Evolutionary conservation across 2,797 vertebrate species (phyloP), one percentile per base, ranked within the genome.

Genomic region (Sarcophilus harrisii): DNA sequence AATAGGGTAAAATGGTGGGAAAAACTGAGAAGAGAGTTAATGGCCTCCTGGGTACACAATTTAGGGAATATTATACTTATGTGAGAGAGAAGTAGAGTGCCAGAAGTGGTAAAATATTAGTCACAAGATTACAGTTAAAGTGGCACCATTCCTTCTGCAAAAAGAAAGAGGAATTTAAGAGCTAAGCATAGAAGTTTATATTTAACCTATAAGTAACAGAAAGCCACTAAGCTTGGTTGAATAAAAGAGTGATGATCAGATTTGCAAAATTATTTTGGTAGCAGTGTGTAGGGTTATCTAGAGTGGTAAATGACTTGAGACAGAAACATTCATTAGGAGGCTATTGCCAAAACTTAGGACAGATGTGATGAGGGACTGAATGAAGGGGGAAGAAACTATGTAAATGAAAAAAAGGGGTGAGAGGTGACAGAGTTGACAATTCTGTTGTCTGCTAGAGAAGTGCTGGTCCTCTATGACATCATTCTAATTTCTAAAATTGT

Each of bases 401-500:
- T 81, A 21, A 81, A 21, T 24, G n/a, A 55, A 81, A 21, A 81
- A 87, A 45, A 87, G 73, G 21, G 66, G 38, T 45, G 81, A 5
- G 21, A 87, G 45, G 24, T 27, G 21, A 27, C 9, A 87, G 73
- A 27, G 18, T 24, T 92, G 93, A 94, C 93, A 94, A 45, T 90
- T 94, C 62, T 59, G 94, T 90, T 90, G 13, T 21, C 91, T 57
- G 59, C 58, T 92, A 59, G 58, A 59, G 73, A 24, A 87, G 45
- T 45, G 3, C 73, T 87, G 73, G 54, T 96, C 73, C 18, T 91
- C 55, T 28, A 92, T 54, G 28, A 96, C 58, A 96, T 91, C 81
- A 95, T n/a, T 91, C 49, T 96, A 95, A 95, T 93, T 92, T 90
- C 55, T n/a, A 92, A 94, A 96, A 91, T 93, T 91, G 54, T 0